These are phyloP conservation scores for Ammospiza nelsoni DNA, from an alignment of 2,113 vertebrate species.

Conservation along the genomic window DNA sequence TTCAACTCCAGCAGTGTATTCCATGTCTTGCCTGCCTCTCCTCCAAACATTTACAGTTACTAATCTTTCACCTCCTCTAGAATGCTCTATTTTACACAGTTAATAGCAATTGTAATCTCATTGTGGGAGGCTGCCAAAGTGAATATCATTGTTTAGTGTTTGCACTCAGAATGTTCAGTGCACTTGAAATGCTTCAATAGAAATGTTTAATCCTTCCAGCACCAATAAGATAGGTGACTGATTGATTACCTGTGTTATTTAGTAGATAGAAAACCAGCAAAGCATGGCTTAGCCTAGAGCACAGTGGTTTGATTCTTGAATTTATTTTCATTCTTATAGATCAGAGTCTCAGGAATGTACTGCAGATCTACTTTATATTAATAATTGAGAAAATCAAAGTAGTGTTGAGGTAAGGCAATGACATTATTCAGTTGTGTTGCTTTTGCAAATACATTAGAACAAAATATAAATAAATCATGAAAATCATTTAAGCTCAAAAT, in stretches of 20 bases:
- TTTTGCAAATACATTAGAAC: not conserved
- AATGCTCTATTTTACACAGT: not conserved
- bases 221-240: not conserved
- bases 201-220: not conserved
- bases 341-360: constrained; percentile 21
- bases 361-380: constrained; percentile 21
- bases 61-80: not conserved
- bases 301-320: constrained; percentile 6
- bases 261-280: not conserved
- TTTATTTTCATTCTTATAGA: constrained; percentile 31
- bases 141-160: not conserved
- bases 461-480: not conserved
- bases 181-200: not conserved
- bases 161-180: not conserved
- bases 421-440: not conserved
- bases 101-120: not conserved
- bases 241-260: not conserved
- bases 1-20: not conserved
- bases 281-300: not conserved
- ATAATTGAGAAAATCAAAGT: constrained; percentile 25
- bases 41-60: not conserved
- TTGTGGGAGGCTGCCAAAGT: not conserved
- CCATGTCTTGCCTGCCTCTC: not conserved
- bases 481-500: not conserved
- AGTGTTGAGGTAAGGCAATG: not conserved